Percentiles rank a stretch among this genome's conserved stretches.
Evolutionary conservation across 2,888 invertebrate species (phyloP).

Genomic region (Cactoblastis cactorum): DNA sequence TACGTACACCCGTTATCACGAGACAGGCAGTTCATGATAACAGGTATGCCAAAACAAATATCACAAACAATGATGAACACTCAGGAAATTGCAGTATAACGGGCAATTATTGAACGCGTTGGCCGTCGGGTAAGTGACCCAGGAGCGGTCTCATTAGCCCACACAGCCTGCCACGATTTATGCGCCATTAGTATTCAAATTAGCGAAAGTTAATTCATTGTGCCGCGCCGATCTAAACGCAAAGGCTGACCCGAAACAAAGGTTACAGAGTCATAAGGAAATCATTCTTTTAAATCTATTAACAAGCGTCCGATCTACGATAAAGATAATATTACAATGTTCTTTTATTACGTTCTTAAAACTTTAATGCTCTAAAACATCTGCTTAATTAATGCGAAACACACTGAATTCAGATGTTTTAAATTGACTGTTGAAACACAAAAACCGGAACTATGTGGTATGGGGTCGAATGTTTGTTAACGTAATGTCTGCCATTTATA

Average conservation of each 20-base stretch:
- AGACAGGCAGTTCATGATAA: no score
- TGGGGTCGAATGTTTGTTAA: not conserved
- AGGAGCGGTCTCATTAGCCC: slow-evolving; percentile 42
- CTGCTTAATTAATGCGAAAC: not conserved
- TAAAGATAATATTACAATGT: slow-evolving; percentile 12
- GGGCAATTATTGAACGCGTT: slow-evolving; percentile 47
- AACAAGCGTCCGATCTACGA: slow-evolving; percentile 3
- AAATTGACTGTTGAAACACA: not conserved
- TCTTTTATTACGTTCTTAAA: slow-evolving; percentile 1
- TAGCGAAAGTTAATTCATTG: slow-evolving; percentile 48
- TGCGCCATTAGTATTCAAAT: slow-evolving; percentile 54
- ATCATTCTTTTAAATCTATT: slow-evolving; percentile 5
- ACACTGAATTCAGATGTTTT: not conserved
- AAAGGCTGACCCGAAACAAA: slow-evolving; percentile 7
- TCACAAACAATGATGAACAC: slow-evolving; percentile 32
- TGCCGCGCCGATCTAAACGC: slow-evolving; percentile 7
- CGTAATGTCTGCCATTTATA: not conserved
- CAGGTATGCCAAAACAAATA: not conserved
- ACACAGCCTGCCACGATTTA: slow-evolving; percentile 39
- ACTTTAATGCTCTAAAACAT: slow-evolving; percentile 5
- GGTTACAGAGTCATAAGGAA: slow-evolving; percentile 8
- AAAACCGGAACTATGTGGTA: slow-evolving; percentile 2
- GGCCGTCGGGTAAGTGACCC: slow-evolving; percentile 33
- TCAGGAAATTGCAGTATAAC: slow-evolving; percentile 48
- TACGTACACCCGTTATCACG: not conserved